A percentile compares a stretch with the other conserved stretches of the same genome.
phyloP scores from a whole-genome alignment of 2,113 vertebrate genomes.

The Maccullochella peelii region DNA sequence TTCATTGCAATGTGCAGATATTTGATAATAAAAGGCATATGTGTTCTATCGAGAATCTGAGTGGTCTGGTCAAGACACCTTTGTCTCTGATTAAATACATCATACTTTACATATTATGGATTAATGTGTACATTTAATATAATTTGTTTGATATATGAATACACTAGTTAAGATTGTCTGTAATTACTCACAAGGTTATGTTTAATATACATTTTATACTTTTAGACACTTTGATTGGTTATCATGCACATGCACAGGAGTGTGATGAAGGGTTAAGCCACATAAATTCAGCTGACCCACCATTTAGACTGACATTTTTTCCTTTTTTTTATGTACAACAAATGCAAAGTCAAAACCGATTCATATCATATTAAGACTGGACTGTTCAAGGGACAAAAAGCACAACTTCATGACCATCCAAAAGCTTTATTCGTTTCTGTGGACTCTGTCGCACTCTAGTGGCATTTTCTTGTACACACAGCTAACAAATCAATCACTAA shows the following conservation, averaged over 20 bases:
- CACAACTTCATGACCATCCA: neutral
- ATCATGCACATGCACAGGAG: neutral
- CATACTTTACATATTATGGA: neutral
- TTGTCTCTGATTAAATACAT: neutral
- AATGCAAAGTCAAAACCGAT: neutral
- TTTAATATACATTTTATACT: neutral
- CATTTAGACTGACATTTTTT: neutral
- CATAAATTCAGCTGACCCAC: neutral
- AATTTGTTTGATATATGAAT: neutral
- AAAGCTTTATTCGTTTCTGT: neutral
- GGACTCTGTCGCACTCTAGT: constrained; percentile 72
- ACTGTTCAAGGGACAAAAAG: neutral
- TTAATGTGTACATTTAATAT: neutral
- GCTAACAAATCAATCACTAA: neutral
- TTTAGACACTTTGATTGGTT: neutral
- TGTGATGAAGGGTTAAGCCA: neutral
- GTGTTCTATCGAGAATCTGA: constrained; percentile 29
- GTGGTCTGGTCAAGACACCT: neutral
- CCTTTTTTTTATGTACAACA: neutral
- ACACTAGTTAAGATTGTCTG: neutral
- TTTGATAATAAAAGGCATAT: constrained; percentile 78
- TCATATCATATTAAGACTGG: neutral
- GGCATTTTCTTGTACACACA: constrained; percentile 14
- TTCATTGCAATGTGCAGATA: constrained; percentile 67
- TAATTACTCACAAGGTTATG: neutral